Evolutionary conservation across 2,888 invertebrate genomes (phyloP).

Genomic region (Cantharis rufa): DNA sequence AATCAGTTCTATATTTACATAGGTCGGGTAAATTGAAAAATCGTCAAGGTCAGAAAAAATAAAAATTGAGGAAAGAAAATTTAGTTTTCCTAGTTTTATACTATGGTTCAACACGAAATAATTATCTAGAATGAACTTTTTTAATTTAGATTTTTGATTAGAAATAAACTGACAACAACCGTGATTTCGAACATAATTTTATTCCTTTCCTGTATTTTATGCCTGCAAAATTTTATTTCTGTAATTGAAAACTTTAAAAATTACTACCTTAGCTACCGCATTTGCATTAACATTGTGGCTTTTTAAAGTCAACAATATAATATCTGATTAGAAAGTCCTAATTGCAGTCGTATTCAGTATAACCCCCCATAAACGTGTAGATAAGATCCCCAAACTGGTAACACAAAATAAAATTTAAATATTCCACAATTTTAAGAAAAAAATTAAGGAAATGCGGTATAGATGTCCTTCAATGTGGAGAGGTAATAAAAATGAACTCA

Average conservation of each 20-base stretch:
- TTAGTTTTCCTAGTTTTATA: not conserved
- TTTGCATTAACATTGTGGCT: not conserved
- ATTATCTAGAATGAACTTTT: not conserved
- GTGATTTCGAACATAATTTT: not conserved
- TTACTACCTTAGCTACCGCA: not conserved
- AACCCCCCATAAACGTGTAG: not conserved
- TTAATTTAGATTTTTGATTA: not conserved
- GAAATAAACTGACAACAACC: not conserved
- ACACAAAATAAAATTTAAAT: not conserved
- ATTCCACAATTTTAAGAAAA: not conserved
- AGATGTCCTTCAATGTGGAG: conserved; percentile 1
- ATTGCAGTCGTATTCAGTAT: not conserved
- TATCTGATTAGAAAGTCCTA: not conserved
- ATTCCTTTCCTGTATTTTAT: not conserved
- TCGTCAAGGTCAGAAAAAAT: too few relatives aligned
- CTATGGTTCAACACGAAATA: not conserved
- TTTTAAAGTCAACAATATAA: not conserved
- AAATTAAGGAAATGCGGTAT: not conserved
- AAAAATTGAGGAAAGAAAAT: too few relatives aligned
- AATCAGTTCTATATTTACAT: too few relatives aligned
- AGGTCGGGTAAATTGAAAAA: too few relatives aligned
- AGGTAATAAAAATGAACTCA: conserved; percentile 19
- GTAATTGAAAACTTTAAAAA: not conserved
- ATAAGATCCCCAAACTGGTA: not conserved
- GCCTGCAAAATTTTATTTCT: not conserved